Percentiles rank a stretch among this genome's conserved stretches.
These are phyloP conservation scores for Coecobrya sp. DNA, from an alignment of 2,888 invertebrate species.

Conservation along the genomic window DNA sequence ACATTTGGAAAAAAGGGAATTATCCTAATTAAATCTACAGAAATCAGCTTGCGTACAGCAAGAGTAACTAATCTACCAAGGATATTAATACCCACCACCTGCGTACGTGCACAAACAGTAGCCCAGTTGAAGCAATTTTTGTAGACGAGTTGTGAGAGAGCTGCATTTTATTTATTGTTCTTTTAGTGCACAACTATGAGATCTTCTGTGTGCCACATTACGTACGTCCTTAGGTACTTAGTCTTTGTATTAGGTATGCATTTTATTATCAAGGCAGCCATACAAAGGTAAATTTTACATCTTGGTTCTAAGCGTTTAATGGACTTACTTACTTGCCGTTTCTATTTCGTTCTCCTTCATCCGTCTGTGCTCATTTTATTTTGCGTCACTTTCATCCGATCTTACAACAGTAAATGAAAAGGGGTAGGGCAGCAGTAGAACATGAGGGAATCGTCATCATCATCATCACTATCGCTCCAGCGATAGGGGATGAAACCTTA, in stretches of 20 bases:
- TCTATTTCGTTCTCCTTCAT: not conserved
- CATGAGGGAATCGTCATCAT: too few species aligned
- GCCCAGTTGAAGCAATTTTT: not conserved
- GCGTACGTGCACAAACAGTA: constrained; percentile 5
- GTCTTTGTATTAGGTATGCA: not conserved
- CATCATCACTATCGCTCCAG: too few species aligned
- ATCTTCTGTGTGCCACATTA: not conserved
- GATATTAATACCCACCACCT: constrained; percentile 51
- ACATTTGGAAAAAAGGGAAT: constrained; percentile 38
- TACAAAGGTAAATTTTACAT: not conserved
- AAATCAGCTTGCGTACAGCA: constrained; percentile 53
- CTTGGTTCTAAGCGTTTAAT: not conserved
- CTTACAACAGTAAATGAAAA: not conserved
- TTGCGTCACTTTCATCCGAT: not conserved
- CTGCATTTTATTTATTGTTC: not conserved
- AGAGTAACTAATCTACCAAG: constrained; percentile 47
- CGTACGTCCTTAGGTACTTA: not conserved
- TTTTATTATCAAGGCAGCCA: not conserved
- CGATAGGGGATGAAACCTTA: too few species aligned
- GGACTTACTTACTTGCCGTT: constrained; percentile 27
- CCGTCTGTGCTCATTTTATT: not conserved
- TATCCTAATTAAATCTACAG: constrained; percentile 68
- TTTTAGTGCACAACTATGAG: not conserved
- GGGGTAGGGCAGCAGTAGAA: not conserved
- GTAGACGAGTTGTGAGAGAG: not conserved